Percentiles rank a stretch among this genome's conserved stretches.
Evolutionary conservation across 2,888 invertebrate genomes (phyloP).

Genomic region (Sphaeridia pumilis): DNA sequence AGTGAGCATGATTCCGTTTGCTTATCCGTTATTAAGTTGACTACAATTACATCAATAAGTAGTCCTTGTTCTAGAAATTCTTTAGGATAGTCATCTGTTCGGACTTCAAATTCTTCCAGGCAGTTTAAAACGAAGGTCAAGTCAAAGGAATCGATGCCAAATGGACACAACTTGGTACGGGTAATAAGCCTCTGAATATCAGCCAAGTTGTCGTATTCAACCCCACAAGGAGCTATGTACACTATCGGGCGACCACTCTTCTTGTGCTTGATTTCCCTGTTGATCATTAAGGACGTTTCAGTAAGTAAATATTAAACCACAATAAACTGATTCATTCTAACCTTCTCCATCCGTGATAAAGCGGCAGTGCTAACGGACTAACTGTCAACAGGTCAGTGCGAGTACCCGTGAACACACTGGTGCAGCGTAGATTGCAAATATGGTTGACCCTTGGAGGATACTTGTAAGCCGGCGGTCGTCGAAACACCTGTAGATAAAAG

Average conservation of each 20-base stretch:
- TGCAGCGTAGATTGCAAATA: conserved; percentile 12
- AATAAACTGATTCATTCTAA: background rate
- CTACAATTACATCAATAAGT: too few relatives aligned
- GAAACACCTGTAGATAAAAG: too few relatives aligned
- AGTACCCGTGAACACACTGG: conserved; percentile 2
- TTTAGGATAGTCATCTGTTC: too few relatives aligned
- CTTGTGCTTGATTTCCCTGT: conserved; percentile 43
- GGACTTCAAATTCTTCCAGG: conserved; percentile 60
- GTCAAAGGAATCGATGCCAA: conserved; percentile 84
- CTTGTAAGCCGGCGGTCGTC: too few relatives aligned
- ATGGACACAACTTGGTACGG: conserved; percentile 49
- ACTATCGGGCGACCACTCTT: conserved; percentile 37
- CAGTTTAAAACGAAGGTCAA: conserved; percentile 69
- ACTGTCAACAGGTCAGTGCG: conserved; percentile 4
- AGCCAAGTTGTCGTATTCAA: conserved; percentile 56
- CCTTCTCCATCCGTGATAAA: conserved; percentile 23
- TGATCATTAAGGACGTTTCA: background rate
- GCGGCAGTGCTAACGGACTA: conserved; percentile 21
- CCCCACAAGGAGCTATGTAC: conserved; percentile 69
- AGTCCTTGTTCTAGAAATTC: too few relatives aligned
- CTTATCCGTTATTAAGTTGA: background rate
- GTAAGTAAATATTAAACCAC: conserved; percentile 12
- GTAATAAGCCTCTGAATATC: conserved; percentile 68
- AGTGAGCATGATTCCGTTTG: background rate
- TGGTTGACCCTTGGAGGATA: too few relatives aligned